phyloP scores from a whole-genome alignment of 2,888 invertebrate genomes.

The Heteropelma amictum region DNA sequence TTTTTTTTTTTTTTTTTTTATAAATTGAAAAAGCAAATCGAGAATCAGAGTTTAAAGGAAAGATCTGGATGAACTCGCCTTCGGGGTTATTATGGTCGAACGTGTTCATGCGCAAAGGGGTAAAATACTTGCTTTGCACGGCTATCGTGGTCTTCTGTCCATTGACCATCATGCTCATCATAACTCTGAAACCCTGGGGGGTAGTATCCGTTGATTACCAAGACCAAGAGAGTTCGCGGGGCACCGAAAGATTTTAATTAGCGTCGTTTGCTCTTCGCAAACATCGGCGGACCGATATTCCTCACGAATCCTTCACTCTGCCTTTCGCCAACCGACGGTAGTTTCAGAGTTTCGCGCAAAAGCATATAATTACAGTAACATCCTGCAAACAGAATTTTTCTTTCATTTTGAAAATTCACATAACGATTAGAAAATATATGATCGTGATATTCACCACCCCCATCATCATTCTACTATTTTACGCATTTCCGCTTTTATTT shows the following conservation, averaged over 20 bases:
- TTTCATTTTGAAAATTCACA: conserved; percentile 18
- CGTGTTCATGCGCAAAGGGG: conserved; percentile 43
- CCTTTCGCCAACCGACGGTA: conserved; percentile 35
- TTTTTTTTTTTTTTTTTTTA: too few relatives aligned
- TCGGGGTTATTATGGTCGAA: conserved; percentile 34
- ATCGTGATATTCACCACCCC: too few relatives aligned
- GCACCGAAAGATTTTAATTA: conserved; percentile 76
- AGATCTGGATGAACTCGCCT: conserved; percentile 38
- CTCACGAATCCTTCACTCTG: conserved; percentile 58
- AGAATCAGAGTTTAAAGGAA: conserved; percentile 9
- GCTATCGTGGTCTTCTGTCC: conserved; percentile 57
- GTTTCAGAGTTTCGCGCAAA: conserved; percentile 8
- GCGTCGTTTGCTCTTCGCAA: conserved; percentile 75
- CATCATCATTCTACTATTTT: too few relatives aligned
- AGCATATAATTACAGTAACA: not conserved
- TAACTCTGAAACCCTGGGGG: conserved; percentile 49
- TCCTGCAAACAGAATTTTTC: not conserved
- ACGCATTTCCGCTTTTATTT: too few relatives aligned
- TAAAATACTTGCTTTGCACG: conserved; percentile 50
- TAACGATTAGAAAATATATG: conserved; percentile 58
- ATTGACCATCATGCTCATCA: conserved; percentile 71
- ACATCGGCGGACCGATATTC: conserved; percentile 68
- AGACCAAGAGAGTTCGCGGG: conserved; percentile 60
- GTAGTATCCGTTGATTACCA: conserved; percentile 72
- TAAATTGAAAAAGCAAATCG: conserved; percentile 1